Conservation (phyloP, 2,113 vertebrate species). For the Oreochromis aureus region DNA sequence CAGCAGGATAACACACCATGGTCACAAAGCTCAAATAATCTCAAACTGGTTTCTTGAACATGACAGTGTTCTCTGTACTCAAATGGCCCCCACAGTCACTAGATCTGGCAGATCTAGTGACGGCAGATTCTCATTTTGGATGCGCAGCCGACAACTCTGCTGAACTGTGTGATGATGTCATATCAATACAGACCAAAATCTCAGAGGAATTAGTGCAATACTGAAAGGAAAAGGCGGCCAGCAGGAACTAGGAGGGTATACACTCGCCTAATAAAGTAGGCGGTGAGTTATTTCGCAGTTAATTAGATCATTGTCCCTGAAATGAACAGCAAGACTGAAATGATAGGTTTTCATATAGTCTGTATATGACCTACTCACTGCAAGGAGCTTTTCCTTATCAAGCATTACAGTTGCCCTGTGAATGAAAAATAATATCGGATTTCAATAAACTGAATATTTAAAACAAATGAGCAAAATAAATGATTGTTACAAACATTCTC, state of each 20-base stretch:
- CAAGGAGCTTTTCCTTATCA: background rate
- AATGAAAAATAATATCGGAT: background rate
- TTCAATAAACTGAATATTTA: background rate
- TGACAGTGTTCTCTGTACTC: background rate
- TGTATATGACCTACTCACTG: background rate
- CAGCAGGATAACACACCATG: background rate
- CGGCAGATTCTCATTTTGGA: background rate
- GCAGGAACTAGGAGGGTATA: background rate
- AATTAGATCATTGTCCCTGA: background rate
- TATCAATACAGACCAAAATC: background rate
- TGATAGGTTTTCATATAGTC: background rate
- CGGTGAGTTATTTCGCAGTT: background rate
- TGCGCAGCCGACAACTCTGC: background rate
- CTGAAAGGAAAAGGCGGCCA: background rate
- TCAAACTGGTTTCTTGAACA: background rate
- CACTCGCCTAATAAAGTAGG: background rate
- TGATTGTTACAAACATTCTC: background rate
- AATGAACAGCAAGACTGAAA: background rate
- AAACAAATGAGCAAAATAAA: background rate
- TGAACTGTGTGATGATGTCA: background rate
- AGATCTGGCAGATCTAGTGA: background rate
- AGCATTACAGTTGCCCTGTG: background rate
- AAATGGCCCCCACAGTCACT: background rate
- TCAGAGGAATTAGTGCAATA: background rate
- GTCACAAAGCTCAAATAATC: background rate